A percentile compares a stretch with the other conserved stretches of the same genome.
Evolutionary conservation across 2,797 vertebrate species (phyloP).

Genomic region (Octomys mimax): DNA sequence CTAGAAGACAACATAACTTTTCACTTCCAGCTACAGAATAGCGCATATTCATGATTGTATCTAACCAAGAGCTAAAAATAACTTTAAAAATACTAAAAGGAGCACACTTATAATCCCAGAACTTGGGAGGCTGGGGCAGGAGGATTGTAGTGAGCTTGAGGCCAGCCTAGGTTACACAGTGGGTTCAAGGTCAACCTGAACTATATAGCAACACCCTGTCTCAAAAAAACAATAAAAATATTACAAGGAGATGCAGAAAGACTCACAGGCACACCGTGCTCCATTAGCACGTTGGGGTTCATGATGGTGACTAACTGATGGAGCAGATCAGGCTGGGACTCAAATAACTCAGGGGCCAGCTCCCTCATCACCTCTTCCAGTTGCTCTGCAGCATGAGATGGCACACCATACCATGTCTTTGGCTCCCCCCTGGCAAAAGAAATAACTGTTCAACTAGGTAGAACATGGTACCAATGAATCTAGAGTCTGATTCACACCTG

Average conservation of each 20-base stretch:
- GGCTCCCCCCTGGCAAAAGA: slow-evolving; percentile 95
- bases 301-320: slow-evolving; percentile 99
- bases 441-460: slow-evolving; percentile 65
- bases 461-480: slow-evolving; percentile 10
- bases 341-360: slow-evolving; percentile 97
- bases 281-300: slow-evolving; percentile 99
- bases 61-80: slow-evolving; percentile 54
- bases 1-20: background rate
- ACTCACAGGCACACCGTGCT: slow-evolving; percentile 98
- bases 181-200: no score
- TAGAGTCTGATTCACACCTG: slow-evolving; percentile 21
- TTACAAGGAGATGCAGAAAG: slow-evolving; percentile 61
- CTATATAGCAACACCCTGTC: background rate
- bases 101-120: background rate
- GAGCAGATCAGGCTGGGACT: slow-evolving; percentile 98
- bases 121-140: background rate
- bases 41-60: slow-evolving; percentile 12
- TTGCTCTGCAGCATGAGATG: slow-evolving; percentile 97
- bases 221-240: slow-evolving; percentile 9
- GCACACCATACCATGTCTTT: slow-evolving; percentile 99
- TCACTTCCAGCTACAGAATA: slow-evolving; percentile 56
- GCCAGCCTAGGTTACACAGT: background rate
- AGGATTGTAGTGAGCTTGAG: background rate
- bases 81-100: slow-evolving; percentile 58
- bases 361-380: slow-evolving; percentile 99